These are phyloP conservation scores for Phlogophora meticulosa DNA, from an alignment of 2,888 invertebrate genomes.

Conservation along the genomic window DNA sequence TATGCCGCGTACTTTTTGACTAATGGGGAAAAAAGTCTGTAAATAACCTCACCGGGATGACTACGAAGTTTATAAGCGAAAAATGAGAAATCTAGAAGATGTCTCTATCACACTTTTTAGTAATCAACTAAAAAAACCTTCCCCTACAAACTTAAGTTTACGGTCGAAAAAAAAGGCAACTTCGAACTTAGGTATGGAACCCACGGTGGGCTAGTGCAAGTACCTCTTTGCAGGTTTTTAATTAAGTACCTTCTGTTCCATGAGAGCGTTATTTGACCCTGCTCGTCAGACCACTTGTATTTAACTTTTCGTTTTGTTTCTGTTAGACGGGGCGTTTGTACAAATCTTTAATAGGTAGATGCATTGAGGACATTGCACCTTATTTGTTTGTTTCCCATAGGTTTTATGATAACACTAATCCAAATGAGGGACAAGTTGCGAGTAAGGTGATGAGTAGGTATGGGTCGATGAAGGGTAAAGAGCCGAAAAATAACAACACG, in stretches of 20 bases:
- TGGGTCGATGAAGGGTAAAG: background rate
- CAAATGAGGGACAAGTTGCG: background rate
- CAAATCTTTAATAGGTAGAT: constrained; percentile 11
- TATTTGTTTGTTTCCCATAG: background rate
- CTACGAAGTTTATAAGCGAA: no score
- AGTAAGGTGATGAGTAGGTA: background rate
- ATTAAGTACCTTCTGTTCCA: constrained; percentile 13
- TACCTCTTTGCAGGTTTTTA: background rate
- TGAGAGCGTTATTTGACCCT: constrained; percentile 6
- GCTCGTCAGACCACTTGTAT: background rate
- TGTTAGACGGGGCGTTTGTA: constrained; percentile 3
- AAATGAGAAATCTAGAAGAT: no score
- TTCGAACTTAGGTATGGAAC: no score
- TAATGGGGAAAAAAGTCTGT: no score
- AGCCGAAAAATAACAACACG: no score
- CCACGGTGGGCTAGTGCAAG: no score
- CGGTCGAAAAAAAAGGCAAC: no score
- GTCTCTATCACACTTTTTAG: no score
- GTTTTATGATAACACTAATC: background rate
- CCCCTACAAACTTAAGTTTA: no score
- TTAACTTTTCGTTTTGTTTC: constrained; percentile 12
- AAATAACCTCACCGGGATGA: no score
- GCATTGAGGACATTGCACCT: background rate
- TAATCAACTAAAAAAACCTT: no score
- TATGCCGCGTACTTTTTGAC: no score